Percentiles rank a stretch among this genome's conserved stretches.
phyloP scores from a whole-genome alignment of 1,140 invertebrate genomes.

The Cotesia typhae region DNA sequence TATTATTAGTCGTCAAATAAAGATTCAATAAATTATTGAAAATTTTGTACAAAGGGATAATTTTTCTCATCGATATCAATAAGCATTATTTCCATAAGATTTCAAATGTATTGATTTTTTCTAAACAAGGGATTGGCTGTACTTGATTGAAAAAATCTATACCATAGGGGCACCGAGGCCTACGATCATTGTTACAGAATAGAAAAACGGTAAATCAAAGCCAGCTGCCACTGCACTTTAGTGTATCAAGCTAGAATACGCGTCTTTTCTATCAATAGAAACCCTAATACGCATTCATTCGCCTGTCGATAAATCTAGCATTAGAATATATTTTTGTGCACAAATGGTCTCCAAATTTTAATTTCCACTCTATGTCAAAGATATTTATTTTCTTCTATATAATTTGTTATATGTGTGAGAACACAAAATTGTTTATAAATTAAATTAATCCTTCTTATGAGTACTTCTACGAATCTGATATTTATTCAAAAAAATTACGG shows the following conservation, averaged over 20 bases:
- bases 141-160: not conserved
- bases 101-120: not conserved
- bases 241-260: not conserved
- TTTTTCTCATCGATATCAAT: too few species aligned
- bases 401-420: not conserved
- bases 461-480: not conserved
- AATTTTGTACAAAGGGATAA: too few species aligned
- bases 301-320: conserved; percentile 1
- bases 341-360: not conserved
- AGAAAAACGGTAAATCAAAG: conserved; percentile 10
- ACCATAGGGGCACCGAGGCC: not conserved
- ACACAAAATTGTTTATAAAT: not conserved
- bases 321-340: not conserved
- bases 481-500: conserved; percentile 9
- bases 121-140: not conserved
- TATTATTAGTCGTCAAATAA: too few species aligned
- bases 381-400: not conserved
- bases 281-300: conserved; percentile 27
- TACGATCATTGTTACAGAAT: conserved; percentile 7
- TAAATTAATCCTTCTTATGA: not conserved
- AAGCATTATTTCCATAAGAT: not conserved
- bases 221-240: conserved; percentile 27
- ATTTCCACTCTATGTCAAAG: not conserved
- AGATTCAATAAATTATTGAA: too few species aligned
- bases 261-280: conserved; percentile 31